phyloP scores from a whole-genome alignment of 2,888 invertebrate species.

The Adela reaumurella region DNA sequence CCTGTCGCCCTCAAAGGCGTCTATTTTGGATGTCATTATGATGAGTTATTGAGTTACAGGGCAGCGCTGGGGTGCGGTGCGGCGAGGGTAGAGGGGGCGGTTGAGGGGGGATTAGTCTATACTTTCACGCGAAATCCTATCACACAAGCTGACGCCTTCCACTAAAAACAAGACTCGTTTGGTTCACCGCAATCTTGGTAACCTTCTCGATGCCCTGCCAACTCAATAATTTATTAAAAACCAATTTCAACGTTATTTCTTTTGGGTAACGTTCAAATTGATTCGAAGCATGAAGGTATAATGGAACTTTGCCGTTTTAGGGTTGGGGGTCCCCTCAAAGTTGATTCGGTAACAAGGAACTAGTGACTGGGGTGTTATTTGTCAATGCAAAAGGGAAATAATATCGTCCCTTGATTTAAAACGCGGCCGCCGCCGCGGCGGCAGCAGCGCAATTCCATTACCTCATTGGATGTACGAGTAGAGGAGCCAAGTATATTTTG shows the following conservation, averaged over 20 bases:
- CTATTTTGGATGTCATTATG: conserved; percentile 37
- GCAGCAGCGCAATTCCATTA: conserved; percentile 47
- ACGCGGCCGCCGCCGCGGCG: conserved; percentile 37
- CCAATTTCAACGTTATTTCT: conserved; percentile 15
- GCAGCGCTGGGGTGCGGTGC: no score
- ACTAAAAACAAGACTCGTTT: conserved; percentile 46
- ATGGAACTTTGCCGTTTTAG: conserved; percentile 21
- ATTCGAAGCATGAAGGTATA: conserved; percentile 1
- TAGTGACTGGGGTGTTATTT: conserved; percentile 37
- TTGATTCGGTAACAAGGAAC: conserved; percentile 42
- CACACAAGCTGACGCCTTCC: conserved; percentile 56
- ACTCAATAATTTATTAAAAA: not conserved
- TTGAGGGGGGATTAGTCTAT: conserved; percentile 54
- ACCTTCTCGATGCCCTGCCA: not conserved
- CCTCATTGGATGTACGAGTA: no score
- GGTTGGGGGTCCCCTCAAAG: conserved; percentile 25
- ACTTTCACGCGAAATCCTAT: conserved; percentile 56
- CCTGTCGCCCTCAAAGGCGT: conserved; percentile 40
- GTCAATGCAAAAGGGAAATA: conserved; percentile 44
- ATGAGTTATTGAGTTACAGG: conserved; percentile 54
- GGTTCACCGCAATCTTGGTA: conserved; percentile 36
- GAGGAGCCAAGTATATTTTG: no score
- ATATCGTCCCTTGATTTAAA: conserved; percentile 45
- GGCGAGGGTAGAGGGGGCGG: no score
- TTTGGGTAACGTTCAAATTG: conserved; percentile 11